Percentiles rank a stretch among this genome's conserved stretches.
Conservation (phyloP, 92 coral and sea anemone species). For the Phenganax marumi region DNA sequence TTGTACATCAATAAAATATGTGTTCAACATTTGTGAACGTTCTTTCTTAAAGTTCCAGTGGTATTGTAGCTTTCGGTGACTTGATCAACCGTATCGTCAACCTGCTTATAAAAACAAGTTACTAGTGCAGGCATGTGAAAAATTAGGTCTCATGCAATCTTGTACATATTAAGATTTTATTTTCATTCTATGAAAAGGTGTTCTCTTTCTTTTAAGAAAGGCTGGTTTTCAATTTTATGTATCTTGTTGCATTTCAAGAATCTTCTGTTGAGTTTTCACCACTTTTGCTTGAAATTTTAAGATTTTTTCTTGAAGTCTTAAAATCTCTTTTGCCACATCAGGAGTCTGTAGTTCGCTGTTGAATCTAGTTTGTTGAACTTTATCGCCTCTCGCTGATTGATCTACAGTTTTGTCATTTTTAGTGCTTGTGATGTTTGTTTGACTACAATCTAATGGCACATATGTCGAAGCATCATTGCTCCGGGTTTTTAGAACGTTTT, state of each 20-base stretch:
- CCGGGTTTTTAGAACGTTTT: background rate
- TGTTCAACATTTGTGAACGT: no score
- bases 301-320: slow-evolving; percentile 91
- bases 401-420: background rate
- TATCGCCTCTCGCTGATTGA: background rate
- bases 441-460: no score
- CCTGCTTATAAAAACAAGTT: no score
- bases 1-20: no score
- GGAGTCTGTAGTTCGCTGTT: slow-evolving; percentile 53
- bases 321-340: slow-evolving; percentile 69
- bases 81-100: no score
- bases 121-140: background rate
- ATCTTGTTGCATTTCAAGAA: slow-evolving; percentile 72
- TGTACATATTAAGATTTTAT: background rate
- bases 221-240: background rate
- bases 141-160: background rate
- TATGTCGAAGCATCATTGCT: background rate
- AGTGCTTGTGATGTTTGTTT: background rate
- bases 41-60: no score
- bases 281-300: slow-evolving; percentile 94
- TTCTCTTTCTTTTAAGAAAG: background rate
- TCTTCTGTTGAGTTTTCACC: slow-evolving; percentile 87
- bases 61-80: no score
- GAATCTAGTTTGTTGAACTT: background rate
- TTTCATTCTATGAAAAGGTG: background rate